phyloP scores from a whole-genome alignment of 2,797 vertebrate genomes.

The Eleutherodactylus coqui region DNA sequence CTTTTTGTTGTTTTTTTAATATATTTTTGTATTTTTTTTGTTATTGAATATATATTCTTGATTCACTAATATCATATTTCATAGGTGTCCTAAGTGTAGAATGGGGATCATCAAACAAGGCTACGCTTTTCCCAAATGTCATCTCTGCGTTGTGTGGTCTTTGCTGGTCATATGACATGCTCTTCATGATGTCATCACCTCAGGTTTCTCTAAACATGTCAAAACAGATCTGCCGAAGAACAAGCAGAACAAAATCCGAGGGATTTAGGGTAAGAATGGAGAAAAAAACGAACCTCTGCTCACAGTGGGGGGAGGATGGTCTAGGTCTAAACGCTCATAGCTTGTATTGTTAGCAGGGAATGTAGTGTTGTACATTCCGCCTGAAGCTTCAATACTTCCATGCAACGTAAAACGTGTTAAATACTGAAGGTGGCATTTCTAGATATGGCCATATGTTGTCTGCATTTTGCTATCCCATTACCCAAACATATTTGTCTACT shows the following conservation, averaged over 20 bases:
- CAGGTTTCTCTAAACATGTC: slow-evolving; percentile 59
- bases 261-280: slow-evolving; percentile 39
- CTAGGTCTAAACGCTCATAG: not conserved
- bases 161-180: slow-evolving; percentile 19
- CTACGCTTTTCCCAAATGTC: slow-evolving; percentile 15
- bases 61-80: not conserved
- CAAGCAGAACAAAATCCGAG: slow-evolving; percentile 46
- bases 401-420: not conserved
- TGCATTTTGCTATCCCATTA: not conserved
- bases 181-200: slow-evolving; percentile 50
- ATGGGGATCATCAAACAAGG: slow-evolving; percentile 32
- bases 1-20: too few species aligned
- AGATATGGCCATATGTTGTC: not conserved
- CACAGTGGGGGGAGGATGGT: not conserved
- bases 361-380: not conserved
- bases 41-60: too few species aligned
- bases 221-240: slow-evolving; percentile 56
- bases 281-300: not conserved
- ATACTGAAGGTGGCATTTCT: too few species aligned
- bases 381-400: not conserved
- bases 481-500: not conserved
- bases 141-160: slow-evolving; percentile 57
- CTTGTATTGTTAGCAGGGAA: not conserved
- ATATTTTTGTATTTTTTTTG: too few species aligned
- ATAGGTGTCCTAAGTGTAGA: not conserved